Evolutionary conservation across 2,797 vertebrate species (phyloP).

Genomic region (Oreochromis mossambicus): DNA sequence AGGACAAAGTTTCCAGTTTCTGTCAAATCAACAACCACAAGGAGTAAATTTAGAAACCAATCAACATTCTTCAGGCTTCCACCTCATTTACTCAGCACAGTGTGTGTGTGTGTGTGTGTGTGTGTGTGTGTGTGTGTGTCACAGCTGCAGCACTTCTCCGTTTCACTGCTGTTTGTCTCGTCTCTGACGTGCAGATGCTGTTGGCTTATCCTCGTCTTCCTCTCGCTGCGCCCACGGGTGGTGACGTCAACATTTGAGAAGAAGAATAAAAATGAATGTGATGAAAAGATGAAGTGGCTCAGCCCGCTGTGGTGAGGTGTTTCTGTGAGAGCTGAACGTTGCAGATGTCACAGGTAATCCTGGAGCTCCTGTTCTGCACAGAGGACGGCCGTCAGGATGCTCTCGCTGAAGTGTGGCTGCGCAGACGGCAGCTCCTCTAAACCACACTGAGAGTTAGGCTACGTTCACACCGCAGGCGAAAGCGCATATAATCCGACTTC

Average conservation of each 20-base stretch:
- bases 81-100: background rate
- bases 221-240: background rate
- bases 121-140: background rate
- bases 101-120: background rate
- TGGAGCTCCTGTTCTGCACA: background rate
- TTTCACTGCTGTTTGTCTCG: background rate
- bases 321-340: background rate
- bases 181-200: background rate
- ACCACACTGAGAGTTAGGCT: background rate
- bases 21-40: background rate
- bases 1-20: background rate
- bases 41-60: background rate
- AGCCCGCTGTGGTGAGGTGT: background rate
- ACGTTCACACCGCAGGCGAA: too few species aligned
- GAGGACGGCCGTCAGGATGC: background rate
- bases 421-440: background rate
- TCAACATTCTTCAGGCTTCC: background rate
- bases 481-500: too few species aligned
- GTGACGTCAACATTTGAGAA: background rate
- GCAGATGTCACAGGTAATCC: background rate
- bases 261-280: background rate
- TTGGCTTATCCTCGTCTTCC: background rate
- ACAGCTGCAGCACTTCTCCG: too few species aligned
- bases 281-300: background rate
- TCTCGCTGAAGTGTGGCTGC: background rate